Conservation (phyloP, 2,113 vertebrate species). For the Siniperca knerii region DNA sequence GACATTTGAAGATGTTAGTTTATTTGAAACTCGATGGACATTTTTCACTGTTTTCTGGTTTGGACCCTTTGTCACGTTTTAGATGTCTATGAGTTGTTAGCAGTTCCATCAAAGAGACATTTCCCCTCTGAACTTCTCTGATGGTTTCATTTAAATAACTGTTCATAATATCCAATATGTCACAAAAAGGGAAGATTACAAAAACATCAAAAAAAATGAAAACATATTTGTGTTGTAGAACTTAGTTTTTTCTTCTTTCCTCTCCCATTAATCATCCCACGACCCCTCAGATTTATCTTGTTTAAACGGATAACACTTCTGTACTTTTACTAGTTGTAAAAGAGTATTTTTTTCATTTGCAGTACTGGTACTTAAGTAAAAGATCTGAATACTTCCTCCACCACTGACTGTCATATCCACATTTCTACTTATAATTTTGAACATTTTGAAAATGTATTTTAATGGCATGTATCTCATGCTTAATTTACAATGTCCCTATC, state of each 20-base stretch:
- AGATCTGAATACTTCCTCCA: not conserved
- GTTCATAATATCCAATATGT: not conserved
- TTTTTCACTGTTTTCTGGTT: not conserved
- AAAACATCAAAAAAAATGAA: no score
- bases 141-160: not conserved
- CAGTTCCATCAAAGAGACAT: not conserved
- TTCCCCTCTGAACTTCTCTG: no score
- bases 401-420: not conserved
- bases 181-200: no score
- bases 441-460: not conserved
- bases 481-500: constrained; percentile 18
- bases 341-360: not conserved
- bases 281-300: not conserved
- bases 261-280: not conserved
- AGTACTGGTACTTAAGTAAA: not conserved
- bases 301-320: not conserved
- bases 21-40: not conserved
- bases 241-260: not conserved
- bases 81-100: not conserved
- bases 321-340: not conserved
- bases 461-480: not conserved
- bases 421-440: constrained; percentile 8
- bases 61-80: not conserved
- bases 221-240: no score
- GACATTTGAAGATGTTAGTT: not conserved